Base-by-base conservation (phyloP, 2,888 invertebrate species). In the Drosophila ustulata region DNA sequence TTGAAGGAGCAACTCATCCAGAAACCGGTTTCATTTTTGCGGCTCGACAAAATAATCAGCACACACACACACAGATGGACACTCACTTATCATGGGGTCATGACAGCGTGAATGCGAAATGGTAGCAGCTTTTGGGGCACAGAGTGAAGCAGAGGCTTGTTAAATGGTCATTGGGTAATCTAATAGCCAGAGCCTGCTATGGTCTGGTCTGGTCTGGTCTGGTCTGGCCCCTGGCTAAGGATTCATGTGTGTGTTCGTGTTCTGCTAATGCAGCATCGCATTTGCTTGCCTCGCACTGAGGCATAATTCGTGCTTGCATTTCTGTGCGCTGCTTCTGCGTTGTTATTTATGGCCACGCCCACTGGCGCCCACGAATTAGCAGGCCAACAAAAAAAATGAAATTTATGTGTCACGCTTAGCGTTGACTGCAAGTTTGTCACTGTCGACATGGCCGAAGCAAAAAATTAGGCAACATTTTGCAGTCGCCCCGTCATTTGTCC, bases 391-490 rank as follows among this genome's bases (percentile, higher is more conserved):
- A 53, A 59, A 26, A 23, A 50, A 41, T 28, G 13, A 37, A 72
- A 75, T 77, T 76, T 76, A 75, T 76, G 77, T 58, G 49, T 28
- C 32, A 41, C 65, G 57, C 72, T 72, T 66, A 59, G 65, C 59
- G 77, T 50, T 66, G 73, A 73, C 62, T 76, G 76, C 63, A 81
- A 81, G 70, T 81, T 84, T 81, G 82, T 81, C 80, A 81, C 73
- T 62, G 82, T 81, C 82, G n/a, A 73, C 41, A 13, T 6, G 18
- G 41, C 3, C 13, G 6, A 8, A 51, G 13, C 11, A 65, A 78
- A 80, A 80, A 78, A 85, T 78, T 81, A 67, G 84, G 74, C 84
- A 83, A 77, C 87, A 83, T 75, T 82, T 87, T 71, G 78, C 53
- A 73, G 79, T 75, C 52, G 69, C 43, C 39, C 45, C 66, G 66